Base-by-base conservation (phyloP, 1,140 invertebrate genomes). In the Andrena cerasifolii region DNA sequence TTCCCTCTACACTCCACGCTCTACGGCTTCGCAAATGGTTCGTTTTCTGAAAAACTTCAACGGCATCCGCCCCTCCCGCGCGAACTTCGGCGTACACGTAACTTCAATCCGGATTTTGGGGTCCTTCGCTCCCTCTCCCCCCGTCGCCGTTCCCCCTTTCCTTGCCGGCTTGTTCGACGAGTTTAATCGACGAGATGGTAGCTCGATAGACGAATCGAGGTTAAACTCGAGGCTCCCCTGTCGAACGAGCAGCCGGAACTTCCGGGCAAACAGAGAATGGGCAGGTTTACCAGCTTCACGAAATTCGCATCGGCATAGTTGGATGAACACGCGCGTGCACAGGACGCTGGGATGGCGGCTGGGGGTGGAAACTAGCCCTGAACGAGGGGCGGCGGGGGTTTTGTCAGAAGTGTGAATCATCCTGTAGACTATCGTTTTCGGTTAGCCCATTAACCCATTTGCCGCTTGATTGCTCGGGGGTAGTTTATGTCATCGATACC, bases 361-460 rank as follows among this genome's bases (percentile, higher is more conserved):
- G 24, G 12, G 43, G 45, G 47, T n/a, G 40, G 51, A 63, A 33
- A n/a, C n/a, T n/a, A n/a, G n/a, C n/a, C n/a, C n/a, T n/a, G n/a
- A n/a, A 3, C 5, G 16, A 18, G 28, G 43, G 24, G 65, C 26
- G 21, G 40, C 21, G 40, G 45, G 3, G 61, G 28, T 63, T 49
- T 28, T 31, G 51, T 33, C 49, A 49, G 61, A 59, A 73, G 51
- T 28, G 43, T 24, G 77, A 58, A 72, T 47, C 51, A 24, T 10
- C 47, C 45, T 49, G 6, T 62, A 53, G 28, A 45, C 59, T 28
- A 65, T 45, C 66, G 79, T 85, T 85, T 85, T 76, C 78, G 53
- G 71, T 56, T 47, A 67, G 40, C 61, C 77, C 71, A 80, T 87
- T 87, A 86, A 84, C 86, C 85, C 77, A 82, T 88, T 88, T 86